phyloP scores from a whole-genome alignment of 1,140 invertebrate genomes.

The Hylaeus volcanicus region DNA sequence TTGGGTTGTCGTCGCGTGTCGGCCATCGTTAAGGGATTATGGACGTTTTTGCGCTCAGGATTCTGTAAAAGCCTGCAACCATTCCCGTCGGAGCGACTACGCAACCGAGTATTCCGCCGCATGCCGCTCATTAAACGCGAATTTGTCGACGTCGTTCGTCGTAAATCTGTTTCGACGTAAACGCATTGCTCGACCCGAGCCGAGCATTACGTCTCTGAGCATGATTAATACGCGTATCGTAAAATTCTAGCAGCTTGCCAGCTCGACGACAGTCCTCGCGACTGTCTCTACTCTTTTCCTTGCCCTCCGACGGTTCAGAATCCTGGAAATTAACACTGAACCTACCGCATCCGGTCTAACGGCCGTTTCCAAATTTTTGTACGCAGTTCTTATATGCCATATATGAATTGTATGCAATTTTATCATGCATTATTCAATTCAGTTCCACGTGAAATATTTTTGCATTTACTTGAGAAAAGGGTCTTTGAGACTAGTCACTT shows the following conservation, averaged over 20 bases:
- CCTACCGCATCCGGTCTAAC: too few species aligned
- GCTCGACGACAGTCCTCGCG: slow-evolving; percentile 14
- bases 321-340: neutral
- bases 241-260: slow-evolving; percentile 28
- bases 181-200: slow-evolving; percentile 7
- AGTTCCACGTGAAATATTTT: too few species aligned
- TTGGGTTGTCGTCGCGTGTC: neutral
- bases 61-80: neutral
- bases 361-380: too few species aligned
- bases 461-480: too few species aligned
- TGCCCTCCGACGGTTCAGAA: neutral
- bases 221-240: slow-evolving; percentile 47
- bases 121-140: slow-evolving; percentile 15
- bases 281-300: neutral
- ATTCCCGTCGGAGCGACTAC: neutral
- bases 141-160: slow-evolving; percentile 22
- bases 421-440: too few species aligned
- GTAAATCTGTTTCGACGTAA: slow-evolving; percentile 49
- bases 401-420: too few species aligned
- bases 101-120: neutral
- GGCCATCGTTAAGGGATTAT: neutral
- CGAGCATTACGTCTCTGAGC: slow-evolving; percentile 16
- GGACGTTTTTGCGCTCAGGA: neutral
- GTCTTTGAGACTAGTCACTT: too few species aligned
- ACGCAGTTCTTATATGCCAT: too few species aligned